Evolutionary conservation across 2,113 vertebrate genomes (phyloP).

Genomic region (Jaculus jaculus): DNA sequence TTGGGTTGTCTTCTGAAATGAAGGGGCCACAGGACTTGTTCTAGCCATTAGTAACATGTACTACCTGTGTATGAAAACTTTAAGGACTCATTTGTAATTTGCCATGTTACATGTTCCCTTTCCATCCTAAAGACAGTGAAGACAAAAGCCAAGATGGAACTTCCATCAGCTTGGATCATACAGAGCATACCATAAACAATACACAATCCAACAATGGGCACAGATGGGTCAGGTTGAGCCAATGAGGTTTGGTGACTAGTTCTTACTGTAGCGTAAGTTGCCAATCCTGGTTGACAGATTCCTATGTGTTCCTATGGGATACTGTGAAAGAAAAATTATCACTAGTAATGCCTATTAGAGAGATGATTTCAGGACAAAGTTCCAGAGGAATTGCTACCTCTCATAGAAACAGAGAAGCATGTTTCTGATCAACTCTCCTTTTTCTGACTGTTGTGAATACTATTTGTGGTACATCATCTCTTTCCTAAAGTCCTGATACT

Average conservation of each 20-base stretch:
- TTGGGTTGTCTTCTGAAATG: neutral
- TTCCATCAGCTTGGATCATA: neutral
- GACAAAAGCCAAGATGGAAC: neutral
- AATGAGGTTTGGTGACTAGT: too few relatives aligned
- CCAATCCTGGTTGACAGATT: neutral
- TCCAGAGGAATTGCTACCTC: neutral
- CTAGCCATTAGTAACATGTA: neutral
- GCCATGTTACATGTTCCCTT: neutral
- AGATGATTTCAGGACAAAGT: neutral
- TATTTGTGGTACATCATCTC: neutral
- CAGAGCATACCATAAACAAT: neutral
- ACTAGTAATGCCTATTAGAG: neutral
- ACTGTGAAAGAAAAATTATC: neutral
- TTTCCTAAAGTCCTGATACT: neutral
- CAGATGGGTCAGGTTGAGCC: neutral
- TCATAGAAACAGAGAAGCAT: neutral
- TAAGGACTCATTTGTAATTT: neutral
- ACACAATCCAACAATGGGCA: neutral
- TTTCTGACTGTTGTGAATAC: neutral
- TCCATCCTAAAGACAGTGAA: neutral
- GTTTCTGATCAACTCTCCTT: neutral
- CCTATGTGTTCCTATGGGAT: neutral
- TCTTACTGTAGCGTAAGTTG: neutral
- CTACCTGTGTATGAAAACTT: neutral
- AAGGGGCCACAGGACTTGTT: neutral